Percentiles rank a stretch among this genome's conserved stretches.
Evolutionary conservation across 2,888 invertebrate species (phyloP).

Genomic region (Amiota communis): DNA sequence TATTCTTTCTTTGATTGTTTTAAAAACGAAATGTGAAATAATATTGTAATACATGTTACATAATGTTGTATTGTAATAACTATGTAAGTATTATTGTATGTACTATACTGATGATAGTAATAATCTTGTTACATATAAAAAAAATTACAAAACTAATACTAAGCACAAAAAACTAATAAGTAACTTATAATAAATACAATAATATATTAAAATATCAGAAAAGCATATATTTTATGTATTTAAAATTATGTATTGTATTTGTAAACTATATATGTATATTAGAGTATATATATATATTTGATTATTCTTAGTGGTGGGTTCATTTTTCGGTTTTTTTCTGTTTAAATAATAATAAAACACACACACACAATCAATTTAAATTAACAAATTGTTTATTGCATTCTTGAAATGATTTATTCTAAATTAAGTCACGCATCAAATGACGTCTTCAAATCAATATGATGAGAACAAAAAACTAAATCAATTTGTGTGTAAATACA

Average conservation of each 20-base stretch:
- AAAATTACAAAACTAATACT: constrained; percentile 60
- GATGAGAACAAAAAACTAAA: constrained; percentile 35
- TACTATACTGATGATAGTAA: no score
- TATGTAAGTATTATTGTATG: no score
- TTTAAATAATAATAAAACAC: neutral
- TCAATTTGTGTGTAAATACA: no score
- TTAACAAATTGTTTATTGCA: constrained; percentile 14
- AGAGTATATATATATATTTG: constrained; percentile 34
- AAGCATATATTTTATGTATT: constrained; percentile 40
- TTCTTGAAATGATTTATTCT: constrained; percentile 15
- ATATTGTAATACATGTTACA: no score
- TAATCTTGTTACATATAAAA: constrained; percentile 43
- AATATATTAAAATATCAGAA: constrained; percentile 48
- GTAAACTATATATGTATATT: constrained; percentile 27
- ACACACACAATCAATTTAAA: no score
- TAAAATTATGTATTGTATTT: constrained; percentile 48
- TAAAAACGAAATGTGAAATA: no score
- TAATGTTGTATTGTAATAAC: no score
- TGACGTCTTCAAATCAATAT: constrained; percentile 48
- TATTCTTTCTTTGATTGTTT: no score
- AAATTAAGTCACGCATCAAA: constrained; percentile 58
- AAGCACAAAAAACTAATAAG: constrained; percentile 47
- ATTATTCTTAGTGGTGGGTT: constrained; percentile 56
- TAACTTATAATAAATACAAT: no score
- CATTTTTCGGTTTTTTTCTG: constrained; percentile 45